These are phyloP conservation scores for Mactra quadrangularis DNA, from an alignment of 1,140 invertebrate genomes.

Conservation along the genomic window DNA sequence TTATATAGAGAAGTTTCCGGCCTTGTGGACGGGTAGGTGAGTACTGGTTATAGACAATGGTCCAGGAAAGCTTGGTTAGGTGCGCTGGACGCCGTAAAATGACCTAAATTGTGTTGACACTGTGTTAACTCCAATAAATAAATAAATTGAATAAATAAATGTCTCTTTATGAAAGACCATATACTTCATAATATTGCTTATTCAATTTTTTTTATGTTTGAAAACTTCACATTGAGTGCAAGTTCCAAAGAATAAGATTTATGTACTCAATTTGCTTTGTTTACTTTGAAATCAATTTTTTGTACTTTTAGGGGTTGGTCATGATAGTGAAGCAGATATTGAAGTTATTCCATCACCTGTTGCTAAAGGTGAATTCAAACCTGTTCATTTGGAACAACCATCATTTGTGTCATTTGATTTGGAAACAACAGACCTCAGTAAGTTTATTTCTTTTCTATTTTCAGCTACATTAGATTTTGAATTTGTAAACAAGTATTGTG, in stretches of 20 bases:
- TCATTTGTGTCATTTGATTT: conserved; percentile 8
- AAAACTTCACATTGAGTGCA: background rate
- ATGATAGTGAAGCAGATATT: conserved; percentile 20
- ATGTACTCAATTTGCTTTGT: background rate
- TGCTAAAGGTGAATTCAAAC: conserved; percentile 16
- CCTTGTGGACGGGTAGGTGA: too few relatives aligned
- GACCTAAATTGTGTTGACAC: too few relatives aligned
- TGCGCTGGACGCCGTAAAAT: too few relatives aligned
- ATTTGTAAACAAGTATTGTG: too few relatives aligned
- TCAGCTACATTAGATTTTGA: too few relatives aligned
- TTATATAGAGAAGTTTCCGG: too few relatives aligned
- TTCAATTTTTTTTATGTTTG: background rate
- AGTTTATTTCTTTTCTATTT: too few relatives aligned
- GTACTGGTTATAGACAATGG: too few relatives aligned
- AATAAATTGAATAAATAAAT: background rate
- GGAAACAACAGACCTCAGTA: background rate
- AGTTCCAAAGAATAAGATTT: background rate
- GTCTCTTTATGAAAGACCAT: background rate
- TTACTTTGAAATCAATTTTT: too few relatives aligned
- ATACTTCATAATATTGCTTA: background rate
- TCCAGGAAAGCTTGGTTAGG: too few relatives aligned
- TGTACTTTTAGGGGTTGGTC: conserved; percentile 46
- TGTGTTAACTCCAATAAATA: too few relatives aligned
- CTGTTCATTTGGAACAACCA: background rate
- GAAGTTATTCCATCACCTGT: conserved; percentile 32